Percentiles rank a stretch among this genome's conserved stretches.
Conservation (phyloP, 2,797 vertebrate genomes). For the Chloroceryle amazona region DNA sequence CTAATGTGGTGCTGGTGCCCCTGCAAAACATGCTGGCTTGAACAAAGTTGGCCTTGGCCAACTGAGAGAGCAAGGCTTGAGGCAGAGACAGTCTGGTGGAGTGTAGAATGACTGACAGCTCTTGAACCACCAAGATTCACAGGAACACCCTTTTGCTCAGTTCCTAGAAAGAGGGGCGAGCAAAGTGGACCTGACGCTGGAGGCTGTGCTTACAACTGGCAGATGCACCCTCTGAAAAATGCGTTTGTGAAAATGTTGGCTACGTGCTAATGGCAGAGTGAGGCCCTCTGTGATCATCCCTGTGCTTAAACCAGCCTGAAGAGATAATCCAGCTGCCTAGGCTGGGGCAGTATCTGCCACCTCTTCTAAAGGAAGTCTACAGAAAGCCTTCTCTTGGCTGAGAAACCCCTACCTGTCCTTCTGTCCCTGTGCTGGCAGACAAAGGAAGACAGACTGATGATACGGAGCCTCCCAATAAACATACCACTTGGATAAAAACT, state of each 20-base stretch:
- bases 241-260: neutral
- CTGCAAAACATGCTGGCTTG: neutral
- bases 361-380: neutral
- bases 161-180: neutral
- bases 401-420: neutral
- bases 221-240: neutral
- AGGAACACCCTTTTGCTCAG: neutral
- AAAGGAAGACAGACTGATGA: neutral
- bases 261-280: neutral
- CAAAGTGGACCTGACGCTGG: neutral
- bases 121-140: neutral
- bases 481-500: neutral
- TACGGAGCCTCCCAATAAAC: neutral
- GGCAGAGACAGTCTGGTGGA: neutral
- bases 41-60: neutral
- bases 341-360: neutral
- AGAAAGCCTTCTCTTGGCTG: neutral
- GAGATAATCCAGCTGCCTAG: neutral
- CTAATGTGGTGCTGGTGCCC: neutral
- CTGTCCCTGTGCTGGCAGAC: neutral
- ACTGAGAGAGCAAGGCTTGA: neutral
- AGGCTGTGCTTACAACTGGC: neutral
- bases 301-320: neutral
- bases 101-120: neutral
- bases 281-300: neutral